Evolutionary conservation across 2,113 vertebrate genomes (phyloP), one percentile per base, ranked within the genome.

Genomic region (Peromyscus leucopus): DNA sequence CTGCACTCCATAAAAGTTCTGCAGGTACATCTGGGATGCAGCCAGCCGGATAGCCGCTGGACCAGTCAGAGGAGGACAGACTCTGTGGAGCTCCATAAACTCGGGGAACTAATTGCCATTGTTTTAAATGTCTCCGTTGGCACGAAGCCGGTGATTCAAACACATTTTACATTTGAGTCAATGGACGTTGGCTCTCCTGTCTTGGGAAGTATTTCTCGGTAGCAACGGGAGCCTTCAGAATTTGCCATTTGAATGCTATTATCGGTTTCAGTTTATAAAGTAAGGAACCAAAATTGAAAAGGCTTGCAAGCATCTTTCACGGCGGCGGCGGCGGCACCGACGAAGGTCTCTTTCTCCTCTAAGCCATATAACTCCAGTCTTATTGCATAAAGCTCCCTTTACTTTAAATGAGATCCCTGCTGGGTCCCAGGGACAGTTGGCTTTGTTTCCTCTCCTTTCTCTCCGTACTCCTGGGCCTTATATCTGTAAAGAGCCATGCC

Each of bases 231-330:
- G 42, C 63, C 89, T 94, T 82, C 8, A 96, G 91, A 91, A 13
- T 59, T 33, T 97, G 88, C 39, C 71, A n/a, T 89, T 97, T 88
- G 96, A 88, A 93, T n/a, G 76, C 57, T 79, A 57, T 7, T 95
- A 26, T 71, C 83, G 42, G 46, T 90, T 95, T 93, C 72, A 65
- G 48, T 79, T 55, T 83, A 78, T 55, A 90, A 67, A 72, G 28
- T 42, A 72, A 72, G 46, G 74, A 51, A 79, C 6, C 24, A 42
- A 90, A 69, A 84, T 76, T 24, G 74, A 42, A 90, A 94, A 79
- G 55, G 2, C 51, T 87, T 75, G 63, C 4, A 36, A 69, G 76
- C 21, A 7, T 87, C 59, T 63, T 72, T 74, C 33, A 55, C 39
- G 6, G 21, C 4, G n/a, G 21, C 39, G 8, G 21, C 3, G 42